Percentiles rank a stretch among this genome's conserved stretches.
These are phyloP conservation scores for Zoanthus sociatus DNA, from an alignment of 92 coral and sea anemone species.

Conservation along the genomic window DNA sequence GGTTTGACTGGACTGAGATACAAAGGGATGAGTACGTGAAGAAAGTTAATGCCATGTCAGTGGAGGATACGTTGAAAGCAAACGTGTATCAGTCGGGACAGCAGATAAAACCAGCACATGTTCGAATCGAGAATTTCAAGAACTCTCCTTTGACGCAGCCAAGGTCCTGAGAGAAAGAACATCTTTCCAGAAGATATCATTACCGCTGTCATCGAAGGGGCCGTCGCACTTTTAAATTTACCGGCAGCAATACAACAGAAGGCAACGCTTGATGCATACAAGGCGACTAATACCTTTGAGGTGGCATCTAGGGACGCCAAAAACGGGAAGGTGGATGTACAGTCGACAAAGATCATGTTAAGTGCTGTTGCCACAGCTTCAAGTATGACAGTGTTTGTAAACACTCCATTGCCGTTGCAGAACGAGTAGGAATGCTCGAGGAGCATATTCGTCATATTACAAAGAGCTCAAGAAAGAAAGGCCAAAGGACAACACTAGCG, in stretches of 20 bases:
- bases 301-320: conserved; percentile 67
- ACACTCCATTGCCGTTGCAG: conserved; percentile 72
- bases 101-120: too few species aligned
- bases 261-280: conserved; percentile 48
- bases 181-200: too few species aligned
- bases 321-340: conserved; percentile 34
- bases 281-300: conserved; percentile 49
- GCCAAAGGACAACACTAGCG: conserved; percentile 62
- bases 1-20: too few species aligned
- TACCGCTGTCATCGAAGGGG: too few species aligned
- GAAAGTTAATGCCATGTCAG: too few species aligned
- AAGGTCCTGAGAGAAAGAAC: too few species aligned
- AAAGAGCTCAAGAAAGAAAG: conserved; percentile 55
- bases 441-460: conserved; percentile 58
- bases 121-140: too few species aligned
- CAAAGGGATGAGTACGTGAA: too few species aligned
- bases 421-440: conserved; percentile 70
- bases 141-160: too few species aligned
- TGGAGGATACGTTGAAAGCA: too few species aligned
- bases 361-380: conserved; percentile 65
- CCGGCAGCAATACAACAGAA: conserved; percentile 70
- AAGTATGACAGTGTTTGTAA: conserved; percentile 70
- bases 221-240: conserved; percentile 19
- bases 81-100: too few species aligned
- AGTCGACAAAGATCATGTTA: conserved; percentile 33